Base-by-base conservation (phyloP, 1,140 invertebrate species). In the Diabrotica virgifera region DNA sequence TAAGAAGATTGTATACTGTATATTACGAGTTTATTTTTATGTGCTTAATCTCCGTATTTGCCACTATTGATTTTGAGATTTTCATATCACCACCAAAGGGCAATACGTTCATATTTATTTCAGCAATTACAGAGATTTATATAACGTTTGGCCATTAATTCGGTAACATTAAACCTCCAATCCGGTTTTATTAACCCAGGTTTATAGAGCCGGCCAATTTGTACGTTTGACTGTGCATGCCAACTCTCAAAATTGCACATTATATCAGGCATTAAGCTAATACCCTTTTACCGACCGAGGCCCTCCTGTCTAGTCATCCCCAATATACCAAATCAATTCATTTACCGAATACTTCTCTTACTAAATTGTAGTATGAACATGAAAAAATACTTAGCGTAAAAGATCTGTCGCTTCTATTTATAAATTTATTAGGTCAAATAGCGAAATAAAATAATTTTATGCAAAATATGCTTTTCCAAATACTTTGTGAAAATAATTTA, bases 171-270 rank as follows among this genome's bases (percentile, higher is more conserved):
- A 55, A 55, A 36, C 40, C 40, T 8, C 53, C 53, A 55, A 55
- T 55, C 24, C 53, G 35, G 53, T 55, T 55, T 55, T 55, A 55
- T 55, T 24, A 55, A 55, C 53, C 35, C 12, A 24, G 53, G 10
- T 55, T 55, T 5, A 55, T 14, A 11, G 5, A 10, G 53, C 14
- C 53, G 11, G 13, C 5, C 53, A 55, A 55, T 55, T 55, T 55
- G 53, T 55, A 55, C 24, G 11, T 55, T 36, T 36, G 6, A 36
- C 14, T 55, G 13, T 55, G 8, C 8, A 46, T 46, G 14, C 53
- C 53, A 55, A 24, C 53, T 55, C 24, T 10, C 40, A 36, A 55
- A 55, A 55, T 55, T 55, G 24, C 53, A 52, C 14, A 52, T 52
- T 52, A 52, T 52, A 52, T 52, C 51, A 55, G 14, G 14, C 13